Percentiles rank a stretch among this genome's conserved stretches.
Conservation (phyloP, 2,888 invertebrate genomes). For the Coelogynopora nodosa region DNA sequence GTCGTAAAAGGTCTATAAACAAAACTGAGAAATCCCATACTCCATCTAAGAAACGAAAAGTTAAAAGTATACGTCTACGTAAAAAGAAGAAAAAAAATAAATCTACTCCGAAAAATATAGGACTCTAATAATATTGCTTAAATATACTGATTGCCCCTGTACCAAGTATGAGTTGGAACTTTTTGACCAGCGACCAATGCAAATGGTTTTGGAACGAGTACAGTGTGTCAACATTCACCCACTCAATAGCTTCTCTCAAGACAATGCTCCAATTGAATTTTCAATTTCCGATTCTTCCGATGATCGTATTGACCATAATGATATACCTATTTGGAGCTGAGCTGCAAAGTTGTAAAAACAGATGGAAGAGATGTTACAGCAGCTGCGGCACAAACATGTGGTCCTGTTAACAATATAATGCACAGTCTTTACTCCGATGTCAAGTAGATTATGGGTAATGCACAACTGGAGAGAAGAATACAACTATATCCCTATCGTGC, state of each 20-base stretch:
- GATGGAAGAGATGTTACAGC: background rate
- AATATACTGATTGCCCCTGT: background rate
- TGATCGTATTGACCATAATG: conserved; percentile 1
- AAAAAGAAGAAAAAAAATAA: background rate
- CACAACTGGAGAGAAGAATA: background rate
- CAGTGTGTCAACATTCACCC: background rate
- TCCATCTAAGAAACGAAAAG: background rate
- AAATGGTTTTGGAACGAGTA: background rate
- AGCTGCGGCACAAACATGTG: background rate
- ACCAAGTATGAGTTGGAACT: background rate
- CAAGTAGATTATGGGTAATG: background rate
- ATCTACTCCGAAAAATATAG: background rate
- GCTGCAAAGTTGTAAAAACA: conserved; percentile 3
- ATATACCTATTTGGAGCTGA: conserved; percentile 21
- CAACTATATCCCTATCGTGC: conserved; percentile 5
- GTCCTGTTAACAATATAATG: background rate
- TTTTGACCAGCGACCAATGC: background rate
- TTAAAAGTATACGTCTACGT: background rate
- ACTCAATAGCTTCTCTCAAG: conserved; percentile 1
- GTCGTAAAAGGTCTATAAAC: background rate
- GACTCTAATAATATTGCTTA: background rate
- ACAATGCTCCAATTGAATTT: conserved; percentile 1
- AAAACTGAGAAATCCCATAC: background rate
- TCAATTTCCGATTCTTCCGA: conserved; percentile 7
- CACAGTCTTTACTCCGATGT: conserved; percentile 1